These are phyloP conservation scores for Eubucco bourcierii DNA, from an alignment of 2,113 vertebrate genomes.

Conservation along the genomic window DNA sequence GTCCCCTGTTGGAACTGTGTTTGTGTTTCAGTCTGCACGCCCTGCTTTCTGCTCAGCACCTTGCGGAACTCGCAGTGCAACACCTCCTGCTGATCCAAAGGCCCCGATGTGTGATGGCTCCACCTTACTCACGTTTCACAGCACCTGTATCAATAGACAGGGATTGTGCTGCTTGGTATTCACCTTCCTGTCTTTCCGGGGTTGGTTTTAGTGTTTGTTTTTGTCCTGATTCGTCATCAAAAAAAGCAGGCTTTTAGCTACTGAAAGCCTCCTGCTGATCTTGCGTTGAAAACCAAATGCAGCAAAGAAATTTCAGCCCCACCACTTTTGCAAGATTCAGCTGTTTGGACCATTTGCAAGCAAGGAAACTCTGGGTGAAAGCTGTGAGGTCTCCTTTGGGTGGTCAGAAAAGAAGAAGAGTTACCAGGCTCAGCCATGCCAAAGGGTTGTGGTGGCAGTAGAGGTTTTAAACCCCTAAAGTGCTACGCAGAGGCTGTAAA, in stretches of 20 bases:
- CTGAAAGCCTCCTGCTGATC: neutral
- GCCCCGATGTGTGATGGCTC: neutral
- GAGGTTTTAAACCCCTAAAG: neutral
- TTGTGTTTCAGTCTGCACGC: neutral
- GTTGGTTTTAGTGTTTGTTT: rapidly evolving
- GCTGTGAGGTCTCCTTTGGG: neutral
- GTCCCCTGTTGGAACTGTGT: neutral
- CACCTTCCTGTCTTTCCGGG: neutral
- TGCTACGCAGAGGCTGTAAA: no score
- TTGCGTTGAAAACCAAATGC: neutral
- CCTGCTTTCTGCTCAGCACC: neutral
- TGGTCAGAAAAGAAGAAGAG: neutral
- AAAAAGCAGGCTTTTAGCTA: neutral
- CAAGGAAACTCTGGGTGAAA: neutral
- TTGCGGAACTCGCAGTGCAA: neutral
- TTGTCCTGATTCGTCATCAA: neutral
- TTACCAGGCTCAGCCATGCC: neutral
- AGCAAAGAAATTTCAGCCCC: neutral
- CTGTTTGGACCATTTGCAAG: neutral
- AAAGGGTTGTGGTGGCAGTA: neutral
- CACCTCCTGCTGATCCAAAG: neutral
- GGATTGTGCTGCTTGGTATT: neutral
- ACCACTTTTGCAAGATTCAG: neutral
- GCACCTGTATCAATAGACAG: neutral
- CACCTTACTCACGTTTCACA: neutral